Evolutionary conservation across 2,888 invertebrate species (phyloP), one percentile per base, ranked within the genome.

Genomic region (Malachius bipustulatus): DNA sequence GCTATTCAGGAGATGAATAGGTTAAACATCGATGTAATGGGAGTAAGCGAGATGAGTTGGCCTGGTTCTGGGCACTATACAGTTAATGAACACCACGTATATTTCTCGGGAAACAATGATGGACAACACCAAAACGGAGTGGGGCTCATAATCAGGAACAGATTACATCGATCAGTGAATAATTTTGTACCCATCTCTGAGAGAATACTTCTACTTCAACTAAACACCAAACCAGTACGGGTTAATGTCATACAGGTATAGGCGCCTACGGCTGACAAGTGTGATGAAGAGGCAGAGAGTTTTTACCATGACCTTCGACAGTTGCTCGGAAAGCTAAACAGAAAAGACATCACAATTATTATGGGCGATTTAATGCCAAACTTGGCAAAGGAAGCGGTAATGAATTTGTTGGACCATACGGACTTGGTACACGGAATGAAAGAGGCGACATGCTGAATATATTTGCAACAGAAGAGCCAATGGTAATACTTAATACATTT

Each of bases 71-170:
- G 29, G 2, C 31, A 37, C 32, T 39, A 30, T 31, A 32, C 14
- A n/a, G 33, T 39, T 33, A 26, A 37, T 16, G 30, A 33, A 37
- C 33, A 39, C 30, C 36, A 39, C 26, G 37, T 40, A 37, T 30
- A 36, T 11, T 35, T 30, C 30, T 35, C 35, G 8, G 35, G 31
- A 24, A 19, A 36, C 14, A 14, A 36, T 36, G 24, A 3, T n/a
- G 14, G 16, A 3, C 30, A 24, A 31, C 27, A 31, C 32, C 15
- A 10, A 36, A 37, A 40, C 15, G 34, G 34, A 30, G 37, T 40
- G 6, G 30, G 35, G 30, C 32, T 37, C 14, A 34, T 39, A 12
- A 12, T 36, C n/a, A 30, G 31, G 24, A 24, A 31, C 4, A 14
- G 31, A 30, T 19, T 31, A 26, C 34, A 39, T 13, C 10, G 11